A percentile compares a stretch with the other conserved stretches of the same genome.
These are phyloP conservation scores for Cydia strobilella DNA, from an alignment of 1,140 invertebrate species.

Conservation along the genomic window DNA sequence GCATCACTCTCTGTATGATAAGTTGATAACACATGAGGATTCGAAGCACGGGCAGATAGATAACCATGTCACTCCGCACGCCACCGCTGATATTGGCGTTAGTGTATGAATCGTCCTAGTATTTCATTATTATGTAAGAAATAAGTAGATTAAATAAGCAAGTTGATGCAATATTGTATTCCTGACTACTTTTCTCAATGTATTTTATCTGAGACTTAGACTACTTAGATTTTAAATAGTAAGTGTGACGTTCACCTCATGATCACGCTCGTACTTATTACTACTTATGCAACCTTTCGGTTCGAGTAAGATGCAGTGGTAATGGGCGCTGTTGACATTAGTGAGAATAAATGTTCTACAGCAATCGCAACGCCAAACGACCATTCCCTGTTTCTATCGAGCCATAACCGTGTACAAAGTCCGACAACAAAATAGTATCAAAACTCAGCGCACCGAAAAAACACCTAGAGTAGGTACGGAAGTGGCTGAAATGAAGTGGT, in stretches of 20 bases:
- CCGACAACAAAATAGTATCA: constrained; percentile 35
- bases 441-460: constrained; percentile 47
- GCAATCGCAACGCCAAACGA: neutral
- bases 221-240: no score
- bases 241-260: no score
- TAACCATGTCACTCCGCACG: no score
- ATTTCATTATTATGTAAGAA: no score
- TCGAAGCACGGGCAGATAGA: no score
- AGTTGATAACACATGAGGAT: no score
- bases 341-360: neutral
- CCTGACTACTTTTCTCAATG: neutral
- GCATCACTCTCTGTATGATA: no score
- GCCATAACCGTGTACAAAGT: neutral
- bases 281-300: no score
- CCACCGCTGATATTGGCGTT: no score
- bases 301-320: neutral
- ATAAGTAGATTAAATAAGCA: neutral
- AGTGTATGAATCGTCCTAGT: no score
- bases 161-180: neutral
- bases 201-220: no score
- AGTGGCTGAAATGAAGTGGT: constrained; percentile 47
- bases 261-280: no score
- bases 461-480: constrained; percentile 41
- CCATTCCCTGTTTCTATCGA: neutral
- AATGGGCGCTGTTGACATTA: neutral